Evolutionary conservation across 2,888 invertebrate genomes (phyloP).

Genomic region (Cheilosia soror): DNA sequence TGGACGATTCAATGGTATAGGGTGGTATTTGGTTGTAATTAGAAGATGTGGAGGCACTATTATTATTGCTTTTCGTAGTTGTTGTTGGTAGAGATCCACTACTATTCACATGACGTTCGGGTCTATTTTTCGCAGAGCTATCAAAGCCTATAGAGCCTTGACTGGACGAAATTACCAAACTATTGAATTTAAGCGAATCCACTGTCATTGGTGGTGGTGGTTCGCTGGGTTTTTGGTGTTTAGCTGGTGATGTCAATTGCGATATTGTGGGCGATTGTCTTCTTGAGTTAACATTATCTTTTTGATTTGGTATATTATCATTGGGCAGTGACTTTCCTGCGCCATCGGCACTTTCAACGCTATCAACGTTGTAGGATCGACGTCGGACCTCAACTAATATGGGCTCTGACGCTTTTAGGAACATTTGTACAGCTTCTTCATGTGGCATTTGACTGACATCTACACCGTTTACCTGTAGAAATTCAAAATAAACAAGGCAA

Average conservation of each 20-base stretch:
- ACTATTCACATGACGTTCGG: conserved; percentile 2
- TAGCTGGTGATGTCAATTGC: conserved; percentile 43
- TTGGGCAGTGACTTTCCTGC: conserved; percentile 1
- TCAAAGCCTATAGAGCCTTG: conserved; percentile 39
- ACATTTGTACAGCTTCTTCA: conserved; percentile 86
- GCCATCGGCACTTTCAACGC: conserved; percentile 27
- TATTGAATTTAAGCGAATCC: conserved; percentile 57
- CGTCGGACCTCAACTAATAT: conserved; percentile 86
- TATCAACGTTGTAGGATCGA: conserved; percentile 74
- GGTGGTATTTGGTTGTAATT: conserved; percentile 11
- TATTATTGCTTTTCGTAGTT: conserved; percentile 12
- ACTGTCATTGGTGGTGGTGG: background rate
- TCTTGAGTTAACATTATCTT: conserved; percentile 16
- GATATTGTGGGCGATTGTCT: conserved; percentile 55
- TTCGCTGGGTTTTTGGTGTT: conserved; percentile 22
- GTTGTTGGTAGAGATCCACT: conserved; percentile 11
- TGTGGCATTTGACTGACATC: conserved; percentile 86
- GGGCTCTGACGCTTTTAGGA: conserved; percentile 86
- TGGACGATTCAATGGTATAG: conserved; percentile 9
- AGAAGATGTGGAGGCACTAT: conserved; percentile 53
- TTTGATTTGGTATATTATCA: conserved; percentile 28
- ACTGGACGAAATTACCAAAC: conserved; percentile 66
- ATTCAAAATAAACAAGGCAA: conserved; percentile 51
- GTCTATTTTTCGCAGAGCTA: background rate
- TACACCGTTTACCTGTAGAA: conserved; percentile 86